Evolutionary conservation across 1,140 invertebrate species (phyloP), one percentile per base, ranked within the genome.

Genomic region (Phortica variegata): DNA sequence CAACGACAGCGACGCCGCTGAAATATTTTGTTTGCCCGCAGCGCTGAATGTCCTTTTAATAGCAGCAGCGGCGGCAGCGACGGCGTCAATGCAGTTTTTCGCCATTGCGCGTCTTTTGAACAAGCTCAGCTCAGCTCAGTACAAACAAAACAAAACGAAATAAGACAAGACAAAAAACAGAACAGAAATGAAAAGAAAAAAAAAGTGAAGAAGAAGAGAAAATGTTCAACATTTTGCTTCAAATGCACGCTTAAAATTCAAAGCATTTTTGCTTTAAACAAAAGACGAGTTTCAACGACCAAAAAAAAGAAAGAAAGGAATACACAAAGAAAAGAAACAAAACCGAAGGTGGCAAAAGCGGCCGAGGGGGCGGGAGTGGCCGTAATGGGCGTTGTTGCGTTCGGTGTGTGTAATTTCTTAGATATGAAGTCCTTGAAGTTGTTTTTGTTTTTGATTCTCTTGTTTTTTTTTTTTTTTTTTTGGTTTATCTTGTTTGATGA

Each of bases 161-260:
- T n/a, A n/a, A n/a, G n/a, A 43, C 56, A 61, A 66, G 58, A 61
- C 61, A 44, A 66, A 65, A 61, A 66, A 59, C 62, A 68, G 49
- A n/a, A n/a, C n/a, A n/a, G n/a, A n/a, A n/a, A n/a, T 26, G 23
- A 26, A 26, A 26, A 26, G 10, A 26, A 26, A 26, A 26, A 26
- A 26, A 26, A 26, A 26, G n/a, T n/a, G n/a, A n/a, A n/a, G n/a
- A n/a, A n/a, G n/a, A n/a, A n/a, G n/a, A n/a, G n/a, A n/a, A 26
- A 26, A 26, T 26, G 5, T 26, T 26, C 23, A 26, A 26, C 23
- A 26, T 26, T 26, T 26, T 26, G 23, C 23, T 5, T 26, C 23
- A 26, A 26, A 26, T 53, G 59, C 48, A 44, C 48, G 54, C 43
- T 52, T 46, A 42, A 58, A 60, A 63, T 68, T 66, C 63, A 66